Conservation (phyloP, 2,113 vertebrate species). For the Syngnathus floridae region DNA sequence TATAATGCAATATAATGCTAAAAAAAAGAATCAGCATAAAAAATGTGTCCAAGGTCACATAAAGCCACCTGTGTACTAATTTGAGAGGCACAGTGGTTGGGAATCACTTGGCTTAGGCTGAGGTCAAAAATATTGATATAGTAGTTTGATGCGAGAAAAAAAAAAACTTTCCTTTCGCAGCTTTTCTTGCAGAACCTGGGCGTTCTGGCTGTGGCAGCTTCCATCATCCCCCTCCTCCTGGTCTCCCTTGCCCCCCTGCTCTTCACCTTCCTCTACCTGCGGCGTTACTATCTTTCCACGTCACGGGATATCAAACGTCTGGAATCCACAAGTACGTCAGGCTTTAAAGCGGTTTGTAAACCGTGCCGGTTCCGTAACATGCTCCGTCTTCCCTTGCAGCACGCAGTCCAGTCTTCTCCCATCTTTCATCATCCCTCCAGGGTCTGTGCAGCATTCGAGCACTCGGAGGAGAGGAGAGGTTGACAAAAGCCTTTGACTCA, state of each 20-base stretch:
- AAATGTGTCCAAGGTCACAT: too few relatives aligned
- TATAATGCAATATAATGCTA: too few relatives aligned
- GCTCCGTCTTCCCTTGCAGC: slow-evolving; percentile 58
- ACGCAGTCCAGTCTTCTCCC: slow-evolving; percentile 88
- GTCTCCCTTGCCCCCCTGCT: slow-evolving; percentile 33
- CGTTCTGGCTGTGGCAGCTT: slow-evolving; percentile 27
- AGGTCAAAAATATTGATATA: background rate
- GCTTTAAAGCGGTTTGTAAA: background rate
- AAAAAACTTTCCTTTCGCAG: slow-evolving; percentile 5
- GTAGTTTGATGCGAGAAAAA: background rate
- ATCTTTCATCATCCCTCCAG: slow-evolving; percentile 85
- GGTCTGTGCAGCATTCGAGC: slow-evolving; percentile 88
- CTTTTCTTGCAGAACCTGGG: slow-evolving; percentile 45
- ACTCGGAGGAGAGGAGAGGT: slow-evolving; percentile 76
- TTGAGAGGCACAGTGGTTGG: background rate
- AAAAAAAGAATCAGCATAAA: too few relatives aligned
- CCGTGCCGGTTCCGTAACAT: background rate
- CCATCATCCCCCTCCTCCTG: slow-evolving; percentile 36
- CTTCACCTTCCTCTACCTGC: slow-evolving; percentile 44
- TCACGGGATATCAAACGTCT: slow-evolving; percentile 42
- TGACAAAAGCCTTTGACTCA: slow-evolving; percentile 81
- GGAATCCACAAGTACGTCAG: slow-evolving; percentile 26
- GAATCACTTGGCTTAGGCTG: background rate
- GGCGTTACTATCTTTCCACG: slow-evolving; percentile 44
- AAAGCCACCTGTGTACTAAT: background rate